Conservation (phyloP, 2,797 vertebrate genomes). For the Danio albolineatus region DNA sequence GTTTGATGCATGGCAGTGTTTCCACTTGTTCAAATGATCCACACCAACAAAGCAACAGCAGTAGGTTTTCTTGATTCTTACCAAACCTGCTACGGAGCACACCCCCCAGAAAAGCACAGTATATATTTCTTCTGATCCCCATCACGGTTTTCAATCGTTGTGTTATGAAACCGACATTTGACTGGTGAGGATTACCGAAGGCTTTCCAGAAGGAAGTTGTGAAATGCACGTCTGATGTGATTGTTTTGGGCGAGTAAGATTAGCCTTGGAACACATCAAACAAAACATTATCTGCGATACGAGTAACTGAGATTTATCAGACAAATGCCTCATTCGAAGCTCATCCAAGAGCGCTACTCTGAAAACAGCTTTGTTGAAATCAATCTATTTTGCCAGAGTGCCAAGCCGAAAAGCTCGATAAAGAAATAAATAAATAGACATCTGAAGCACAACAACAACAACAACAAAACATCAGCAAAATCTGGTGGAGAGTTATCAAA, state of each 20-base stretch:
- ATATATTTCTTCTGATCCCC: conserved; percentile 1
- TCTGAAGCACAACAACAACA: conserved; percentile 22
- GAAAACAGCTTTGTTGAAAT: conserved; percentile 46
- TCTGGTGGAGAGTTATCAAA: conserved; percentile 21
- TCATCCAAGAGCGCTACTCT: conserved; percentile 54
- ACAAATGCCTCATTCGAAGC: conserved; percentile 73
- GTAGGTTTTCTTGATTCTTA: too few species aligned
- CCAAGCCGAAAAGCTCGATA: conserved; percentile 28
- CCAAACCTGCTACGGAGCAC: too few species aligned
- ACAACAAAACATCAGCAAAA: conserved; percentile 1
- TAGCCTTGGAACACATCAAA: conserved; percentile 78
- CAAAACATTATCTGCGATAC: conserved; percentile 78
- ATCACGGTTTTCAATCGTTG: conserved; percentile 68
- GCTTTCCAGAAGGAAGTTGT: conserved; percentile 73
- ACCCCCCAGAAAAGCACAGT: too few species aligned
- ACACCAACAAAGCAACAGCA: too few species aligned
- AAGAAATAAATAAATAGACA: conserved; percentile 42
- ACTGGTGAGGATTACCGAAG: conserved; percentile 78
- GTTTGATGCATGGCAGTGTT: too few species aligned
- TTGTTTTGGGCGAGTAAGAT: conserved; percentile 79
- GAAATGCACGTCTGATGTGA: conserved; percentile 76
- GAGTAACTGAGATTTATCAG: conserved; percentile 76
- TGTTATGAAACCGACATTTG: conserved; percentile 78
- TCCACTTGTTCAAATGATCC: too few species aligned
- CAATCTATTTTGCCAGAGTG: conserved; percentile 39